phyloP scores from a whole-genome alignment of 2,113 vertebrate genomes.

The Myotis davidii region DNA sequence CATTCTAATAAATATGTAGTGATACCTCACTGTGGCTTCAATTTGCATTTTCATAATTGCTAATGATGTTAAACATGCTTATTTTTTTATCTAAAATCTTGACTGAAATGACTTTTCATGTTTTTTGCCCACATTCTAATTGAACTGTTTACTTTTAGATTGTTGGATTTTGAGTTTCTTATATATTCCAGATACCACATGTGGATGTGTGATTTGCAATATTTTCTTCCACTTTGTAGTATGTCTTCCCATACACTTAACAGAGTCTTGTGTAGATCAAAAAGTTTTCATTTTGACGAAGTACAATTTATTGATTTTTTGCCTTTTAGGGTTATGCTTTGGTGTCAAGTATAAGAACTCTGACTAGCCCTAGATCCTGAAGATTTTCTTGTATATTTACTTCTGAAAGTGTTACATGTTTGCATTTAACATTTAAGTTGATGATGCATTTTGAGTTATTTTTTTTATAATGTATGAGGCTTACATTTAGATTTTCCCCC shows the following conservation, averaged over 20 bases:
- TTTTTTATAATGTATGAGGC: background rate
- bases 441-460: background rate
- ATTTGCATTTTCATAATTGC: background rate
- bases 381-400: background rate
- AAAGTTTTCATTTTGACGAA: background rate
- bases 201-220: background rate
- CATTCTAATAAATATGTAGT: background rate
- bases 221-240: background rate
- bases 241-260: background rate
- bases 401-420: background rate
- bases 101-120: background rate
- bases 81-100: background rate
- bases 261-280: background rate
- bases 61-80: background rate
- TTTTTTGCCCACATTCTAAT: background rate
- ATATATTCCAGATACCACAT: background rate
- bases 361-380: background rate
- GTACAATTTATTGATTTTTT: background rate
- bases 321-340: background rate
- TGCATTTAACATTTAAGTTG: background rate
- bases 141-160: background rate
- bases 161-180: background rate
- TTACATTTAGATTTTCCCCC: background rate
- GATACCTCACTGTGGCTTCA: background rate
- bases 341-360: background rate